Percentiles rank a stretch among this genome's conserved stretches.
These are phyloP conservation scores for Ceryle rudis DNA, from an alignment of 2,797 vertebrate species.

Conservation along the genomic window DNA sequence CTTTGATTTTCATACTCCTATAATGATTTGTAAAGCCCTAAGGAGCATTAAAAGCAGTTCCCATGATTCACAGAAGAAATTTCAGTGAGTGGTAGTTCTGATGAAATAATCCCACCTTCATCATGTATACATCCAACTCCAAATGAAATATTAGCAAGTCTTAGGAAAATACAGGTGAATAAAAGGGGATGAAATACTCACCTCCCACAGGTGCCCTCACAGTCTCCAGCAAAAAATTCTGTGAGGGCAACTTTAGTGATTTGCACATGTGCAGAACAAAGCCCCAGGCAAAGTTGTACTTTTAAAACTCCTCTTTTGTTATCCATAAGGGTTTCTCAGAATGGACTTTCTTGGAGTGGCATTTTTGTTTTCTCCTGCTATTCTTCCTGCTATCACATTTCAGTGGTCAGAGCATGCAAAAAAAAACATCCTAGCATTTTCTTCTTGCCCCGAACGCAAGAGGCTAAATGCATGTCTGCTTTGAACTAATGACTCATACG, in stretches of 20 bases:
- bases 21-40: not conserved
- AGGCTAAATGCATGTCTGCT: not conserved
- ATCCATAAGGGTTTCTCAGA: not conserved
- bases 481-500: not conserved
- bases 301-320: not conserved
- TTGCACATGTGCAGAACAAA: not conserved
- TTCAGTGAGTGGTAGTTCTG: not conserved
- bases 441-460: fast-evolving
- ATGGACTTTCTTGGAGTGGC: not conserved
- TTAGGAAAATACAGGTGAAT: not conserved
- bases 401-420: not conserved
- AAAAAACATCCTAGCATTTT: not conserved
- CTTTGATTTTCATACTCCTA: not conserved
- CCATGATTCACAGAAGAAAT: not conserved
- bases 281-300: not conserved
- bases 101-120: not conserved
- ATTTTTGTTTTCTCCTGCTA: not conserved
- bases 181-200: not conserved
- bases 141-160: not conserved
- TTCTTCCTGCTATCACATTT: not conserved
- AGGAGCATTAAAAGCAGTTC: not conserved
- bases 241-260: not conserved
- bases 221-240: not conserved
- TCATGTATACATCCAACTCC: not conserved
- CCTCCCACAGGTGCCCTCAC: fast-evolving